Percentiles rank a stretch among this genome's conserved stretches.
Evolutionary conservation across 2,113 vertebrate species (phyloP).

Genomic region (Gymnogyps californianus): DNA sequence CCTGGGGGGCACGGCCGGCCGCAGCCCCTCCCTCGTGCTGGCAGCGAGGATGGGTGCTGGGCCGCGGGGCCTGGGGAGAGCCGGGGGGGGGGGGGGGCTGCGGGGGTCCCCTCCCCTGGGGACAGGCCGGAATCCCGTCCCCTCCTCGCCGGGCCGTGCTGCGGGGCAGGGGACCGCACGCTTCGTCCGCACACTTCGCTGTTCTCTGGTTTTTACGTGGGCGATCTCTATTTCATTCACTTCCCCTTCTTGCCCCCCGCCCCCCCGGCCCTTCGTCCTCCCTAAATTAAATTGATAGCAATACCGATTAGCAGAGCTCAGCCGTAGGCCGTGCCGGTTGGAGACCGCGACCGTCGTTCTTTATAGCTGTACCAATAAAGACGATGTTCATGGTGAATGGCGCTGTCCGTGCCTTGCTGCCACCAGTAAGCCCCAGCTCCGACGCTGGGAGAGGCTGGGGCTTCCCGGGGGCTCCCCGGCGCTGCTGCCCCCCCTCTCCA

Average conservation of each 20-base stretch:
- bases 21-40: neutral
- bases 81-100: neutral
- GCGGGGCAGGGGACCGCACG: neutral
- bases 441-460: no score
- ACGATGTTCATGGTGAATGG: neutral
- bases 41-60: neutral
- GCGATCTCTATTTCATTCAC: no score
- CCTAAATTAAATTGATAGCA: slow-evolving; percentile 53
- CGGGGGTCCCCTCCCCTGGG: neutral
- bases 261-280: neutral
- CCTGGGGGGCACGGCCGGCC: no score
- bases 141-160: neutral
- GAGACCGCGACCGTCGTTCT: neutral
- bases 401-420: neutral
- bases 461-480: no score
- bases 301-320: slow-evolving; percentile 45
- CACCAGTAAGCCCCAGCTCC: neutral
- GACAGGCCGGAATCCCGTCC: neutral
- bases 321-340: no score
- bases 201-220: neutral
- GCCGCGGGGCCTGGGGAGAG: no score
- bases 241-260: no score
- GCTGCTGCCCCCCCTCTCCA: accelerated
- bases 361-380: slow-evolving; percentile 63
- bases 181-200: neutral